Evolutionary conservation across 2,797 vertebrate genomes (phyloP).

Genomic region (Lerista edwardsae): DNA sequence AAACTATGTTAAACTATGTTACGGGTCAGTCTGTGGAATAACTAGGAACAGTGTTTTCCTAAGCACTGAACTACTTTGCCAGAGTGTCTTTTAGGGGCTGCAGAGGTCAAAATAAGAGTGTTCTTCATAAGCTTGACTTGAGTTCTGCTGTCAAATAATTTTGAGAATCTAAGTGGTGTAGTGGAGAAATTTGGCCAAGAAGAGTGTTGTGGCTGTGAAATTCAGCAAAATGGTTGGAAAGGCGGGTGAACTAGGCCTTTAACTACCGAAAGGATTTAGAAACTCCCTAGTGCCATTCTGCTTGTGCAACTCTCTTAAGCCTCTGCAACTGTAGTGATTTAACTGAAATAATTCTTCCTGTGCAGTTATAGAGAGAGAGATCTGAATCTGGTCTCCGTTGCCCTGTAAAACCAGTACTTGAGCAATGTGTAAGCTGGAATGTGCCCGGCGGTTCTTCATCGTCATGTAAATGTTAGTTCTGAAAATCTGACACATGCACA

Average conservation of each 20-base stretch:
- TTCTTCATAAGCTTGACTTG: not conserved
- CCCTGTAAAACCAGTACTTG: not conserved
- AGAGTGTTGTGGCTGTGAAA: not conserved
- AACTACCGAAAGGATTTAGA: not conserved
- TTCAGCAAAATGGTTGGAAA: not conserved
- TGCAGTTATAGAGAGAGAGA: not conserved
- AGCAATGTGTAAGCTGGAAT: not conserved
- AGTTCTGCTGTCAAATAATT: not conserved
- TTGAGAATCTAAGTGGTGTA: not conserved
- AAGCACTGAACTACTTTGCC: too few relatives aligned
- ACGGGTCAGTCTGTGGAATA: not conserved
- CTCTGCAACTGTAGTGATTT: not conserved
- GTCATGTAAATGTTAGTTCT: slow-evolving; percentile 45
- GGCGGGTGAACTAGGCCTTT: not conserved
- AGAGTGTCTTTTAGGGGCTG: not conserved
- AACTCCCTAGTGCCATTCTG: not conserved
- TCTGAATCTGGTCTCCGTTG: not conserved
- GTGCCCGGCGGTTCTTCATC: not conserved
- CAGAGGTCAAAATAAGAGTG: not conserved
- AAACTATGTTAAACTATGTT: too few relatives aligned
- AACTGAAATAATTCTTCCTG: not conserved
- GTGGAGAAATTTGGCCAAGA: not conserved
- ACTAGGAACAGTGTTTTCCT: not conserved
- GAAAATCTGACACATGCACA: not conserved
- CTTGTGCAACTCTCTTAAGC: not conserved